Percentiles rank a stretch among this genome's conserved stretches.
These are phyloP conservation scores for Nematolebias whitei DNA, from an alignment of 2,113 vertebrate genomes.

Conservation along the genomic window DNA sequence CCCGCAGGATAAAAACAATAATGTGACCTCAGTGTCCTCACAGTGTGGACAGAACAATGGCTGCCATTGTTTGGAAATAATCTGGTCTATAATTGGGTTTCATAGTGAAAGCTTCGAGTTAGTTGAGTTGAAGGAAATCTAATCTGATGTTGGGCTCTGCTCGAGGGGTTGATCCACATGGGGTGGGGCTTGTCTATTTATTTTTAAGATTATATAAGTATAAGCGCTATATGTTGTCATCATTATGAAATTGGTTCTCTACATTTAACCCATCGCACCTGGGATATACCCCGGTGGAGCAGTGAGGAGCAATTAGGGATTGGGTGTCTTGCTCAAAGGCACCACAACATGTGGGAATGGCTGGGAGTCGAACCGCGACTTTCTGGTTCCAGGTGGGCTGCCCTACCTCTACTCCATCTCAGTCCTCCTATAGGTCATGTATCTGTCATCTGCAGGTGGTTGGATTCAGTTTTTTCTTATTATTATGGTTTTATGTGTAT, in stretches of 20 bases:
- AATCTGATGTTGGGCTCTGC: conserved; percentile 17
- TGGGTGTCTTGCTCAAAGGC: no score
- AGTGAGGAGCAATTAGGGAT: no score
- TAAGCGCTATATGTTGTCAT: no score
- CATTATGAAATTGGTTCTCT: no score
- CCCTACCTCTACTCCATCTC: no score
- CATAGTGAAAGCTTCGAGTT: conserved; percentile 21
- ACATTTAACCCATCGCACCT: no score
- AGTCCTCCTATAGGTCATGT: conserved; percentile 1
- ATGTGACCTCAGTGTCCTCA: conserved; percentile 24
- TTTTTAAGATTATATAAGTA: neutral
- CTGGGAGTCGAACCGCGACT: no score
- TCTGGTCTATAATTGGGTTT: conserved; percentile 34
- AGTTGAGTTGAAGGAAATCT: conserved; percentile 8
- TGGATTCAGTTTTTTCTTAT: no score
- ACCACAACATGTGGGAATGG: no score
- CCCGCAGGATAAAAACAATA: neutral
- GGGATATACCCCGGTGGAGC: no score
- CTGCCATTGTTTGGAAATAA: conserved; percentile 35
- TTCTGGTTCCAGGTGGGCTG: no score
- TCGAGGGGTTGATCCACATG: neutral
- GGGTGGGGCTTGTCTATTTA: neutral
- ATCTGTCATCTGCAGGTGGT: conserved; percentile 5
- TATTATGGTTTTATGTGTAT: no score
- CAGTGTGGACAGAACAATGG: conserved; percentile 17